Base-by-base conservation (phyloP, 2,888 invertebrate species). In the Mesochorus sp. region DNA sequence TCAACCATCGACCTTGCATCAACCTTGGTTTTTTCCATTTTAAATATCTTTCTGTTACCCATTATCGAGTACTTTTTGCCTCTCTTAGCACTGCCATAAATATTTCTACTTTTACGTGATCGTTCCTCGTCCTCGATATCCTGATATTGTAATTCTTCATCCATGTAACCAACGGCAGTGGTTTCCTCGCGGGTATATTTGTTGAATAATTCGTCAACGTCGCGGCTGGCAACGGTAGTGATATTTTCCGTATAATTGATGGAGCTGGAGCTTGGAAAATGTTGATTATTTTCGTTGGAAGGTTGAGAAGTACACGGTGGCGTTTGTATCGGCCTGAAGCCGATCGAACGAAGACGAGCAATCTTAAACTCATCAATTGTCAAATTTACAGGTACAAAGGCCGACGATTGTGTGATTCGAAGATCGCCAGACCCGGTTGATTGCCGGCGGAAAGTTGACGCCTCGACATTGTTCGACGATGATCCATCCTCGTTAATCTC, bases 151-250 rank as follows among this genome's bases (percentile, higher is more conserved):
- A 91, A 77, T 51, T 88, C 85, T 3, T 90, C 88, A 39, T 90
- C 88, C 89, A 90, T 89, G 26, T 90, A 91, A 21, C 86, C 87
- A 2, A 91, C 90, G 0, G 84, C 49, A 12, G 87, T 85, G 2
- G 84, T 89, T 42, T 90, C 90, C 28, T 89, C 90, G 42, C 85
- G 88, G 1, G 89, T 84, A 12, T 90, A 91, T 62, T 88, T 88
- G 44, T 88, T 85, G 51, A 88, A 91, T 8, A 87, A 87, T 37
- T 88, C 88, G 14, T 89, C 82, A 4, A 89, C 89, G 12, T 87
- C 84, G 17, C 87, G 86, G 19, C 81, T 47, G 1, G 31, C 6
- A 0, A 81, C 76, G 3, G 70, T 42, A 10, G 70, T 5, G 5
- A 8, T n/a, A n/a, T n/a, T 67, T 21, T 49, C 66, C 1, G 19